Evolutionary conservation across 2,797 vertebrate genomes (phyloP).

Genomic region (Sibirionetta formosa): DNA sequence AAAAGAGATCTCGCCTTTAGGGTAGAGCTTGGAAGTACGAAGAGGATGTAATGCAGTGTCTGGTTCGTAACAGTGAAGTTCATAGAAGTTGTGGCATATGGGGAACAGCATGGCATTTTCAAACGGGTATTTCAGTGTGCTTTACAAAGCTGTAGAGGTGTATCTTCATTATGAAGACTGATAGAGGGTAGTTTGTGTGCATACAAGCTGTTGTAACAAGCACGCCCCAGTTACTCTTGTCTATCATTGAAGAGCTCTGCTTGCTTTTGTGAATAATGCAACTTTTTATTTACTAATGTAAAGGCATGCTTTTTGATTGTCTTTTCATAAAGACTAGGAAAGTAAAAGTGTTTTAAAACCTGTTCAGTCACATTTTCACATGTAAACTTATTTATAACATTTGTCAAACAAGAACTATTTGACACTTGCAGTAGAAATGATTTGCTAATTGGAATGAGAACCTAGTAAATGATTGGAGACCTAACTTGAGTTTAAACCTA

Average conservation of each 20-base stretch:
- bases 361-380: conserved; percentile 31
- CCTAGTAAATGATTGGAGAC: background rate
- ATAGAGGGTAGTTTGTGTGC: background rate
- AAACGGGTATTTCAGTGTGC: background rate
- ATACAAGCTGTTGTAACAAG: background rate
- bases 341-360: background rate
- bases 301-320: background rate
- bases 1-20: background rate
- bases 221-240: background rate
- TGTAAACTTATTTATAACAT: conserved; percentile 2
- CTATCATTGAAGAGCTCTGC: background rate
- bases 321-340: background rate
- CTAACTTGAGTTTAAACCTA: conserved; percentile 13
- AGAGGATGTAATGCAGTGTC: background rate
- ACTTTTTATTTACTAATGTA: background rate
- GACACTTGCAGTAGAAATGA: background rate
- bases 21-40: background rate
- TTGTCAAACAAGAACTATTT: conserved; percentile 3
- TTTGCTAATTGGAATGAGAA: background rate
- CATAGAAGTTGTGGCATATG: background rate
- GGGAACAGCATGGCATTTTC: background rate
- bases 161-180: background rate
- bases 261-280: background rate
- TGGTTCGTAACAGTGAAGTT: background rate
- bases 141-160: conserved; percentile 14